Percentiles rank a stretch among this genome's conserved stretches.
phyloP scores from a whole-genome alignment of 1,140 invertebrate species.

The Papilio polytes region DNA sequence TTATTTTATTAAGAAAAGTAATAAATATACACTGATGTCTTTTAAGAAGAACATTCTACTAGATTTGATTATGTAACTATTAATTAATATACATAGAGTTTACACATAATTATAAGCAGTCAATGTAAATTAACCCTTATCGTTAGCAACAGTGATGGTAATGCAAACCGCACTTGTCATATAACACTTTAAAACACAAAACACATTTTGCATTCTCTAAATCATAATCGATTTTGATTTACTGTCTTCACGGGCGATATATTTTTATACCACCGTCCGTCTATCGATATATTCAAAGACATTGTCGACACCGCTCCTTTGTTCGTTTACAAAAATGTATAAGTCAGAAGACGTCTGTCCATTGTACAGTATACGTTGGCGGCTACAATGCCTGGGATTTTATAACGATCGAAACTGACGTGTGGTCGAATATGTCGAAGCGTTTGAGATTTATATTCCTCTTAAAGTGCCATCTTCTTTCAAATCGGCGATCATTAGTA shows the following conservation, averaged over 20 bases:
- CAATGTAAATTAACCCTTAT: neutral
- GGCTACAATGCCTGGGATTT: constrained; percentile 74
- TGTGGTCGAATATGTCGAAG: constrained; percentile 81
- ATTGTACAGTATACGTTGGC: constrained; percentile 65
- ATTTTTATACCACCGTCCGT: constrained; percentile 74
- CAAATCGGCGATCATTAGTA: too few species aligned
- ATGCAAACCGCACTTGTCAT: constrained; percentile 47
- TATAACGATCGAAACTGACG: constrained; percentile 79
- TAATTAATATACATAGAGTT: too few species aligned
- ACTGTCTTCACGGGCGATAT: constrained; percentile 73
- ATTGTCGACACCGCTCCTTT: constrained; percentile 81
- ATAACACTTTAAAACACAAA: constrained; percentile 28
- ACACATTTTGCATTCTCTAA: constrained; percentile 61
- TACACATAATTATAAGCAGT: neutral
- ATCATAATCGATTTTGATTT: constrained; percentile 75
- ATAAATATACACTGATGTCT: too few species aligned
- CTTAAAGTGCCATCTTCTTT: too few species aligned
- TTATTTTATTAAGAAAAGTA: too few species aligned
- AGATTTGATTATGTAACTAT: too few species aligned
- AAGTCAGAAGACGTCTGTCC: constrained; percentile 79
- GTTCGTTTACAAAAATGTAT: constrained; percentile 79
- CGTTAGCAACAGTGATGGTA: neutral
- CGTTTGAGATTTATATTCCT: constrained; percentile 59
- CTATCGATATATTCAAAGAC: constrained; percentile 70
- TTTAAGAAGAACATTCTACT: too few species aligned